Conservation (phyloP, 2,797 vertebrate genomes). For the Parambassis ranga region DNA sequence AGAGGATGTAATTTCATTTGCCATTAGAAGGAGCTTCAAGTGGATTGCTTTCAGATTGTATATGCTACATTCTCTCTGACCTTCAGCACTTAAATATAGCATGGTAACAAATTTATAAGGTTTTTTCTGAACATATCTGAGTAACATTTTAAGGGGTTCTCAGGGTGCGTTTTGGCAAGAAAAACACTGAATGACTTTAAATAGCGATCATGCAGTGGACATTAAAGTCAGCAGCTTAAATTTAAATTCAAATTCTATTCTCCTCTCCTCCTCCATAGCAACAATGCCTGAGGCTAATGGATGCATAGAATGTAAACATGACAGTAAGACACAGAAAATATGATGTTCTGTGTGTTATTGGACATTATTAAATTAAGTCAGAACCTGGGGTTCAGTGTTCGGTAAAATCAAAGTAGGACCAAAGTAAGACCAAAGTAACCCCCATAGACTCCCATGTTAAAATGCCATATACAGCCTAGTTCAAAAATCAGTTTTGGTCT, state of each 20-base stretch:
- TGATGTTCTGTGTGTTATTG: no score
- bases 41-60: constrained; percentile 23
- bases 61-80: constrained; percentile 14
- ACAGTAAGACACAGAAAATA: background rate
- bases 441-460: no score
- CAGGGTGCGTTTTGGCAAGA: background rate
- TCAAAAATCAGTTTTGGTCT: no score
- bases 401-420: background rate
- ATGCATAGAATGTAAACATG: background rate
- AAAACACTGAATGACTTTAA: background rate
- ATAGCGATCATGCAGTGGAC: no score
- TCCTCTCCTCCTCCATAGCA: background rate
- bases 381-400: background rate
- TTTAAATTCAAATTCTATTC: no score
- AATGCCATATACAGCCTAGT: no score
- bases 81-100: constrained; percentile 4
- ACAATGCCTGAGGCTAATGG: background rate
- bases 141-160: no score
- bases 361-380: no score
- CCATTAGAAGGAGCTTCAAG: constrained; percentile 9
- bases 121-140: no score
- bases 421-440: no score
- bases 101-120: background rate
- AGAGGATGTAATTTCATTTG: constrained; percentile 35
- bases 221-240: no score